phyloP scores from a whole-genome alignment of 2,113 vertebrate genomes.

The Fukomys damarensis region DNA sequence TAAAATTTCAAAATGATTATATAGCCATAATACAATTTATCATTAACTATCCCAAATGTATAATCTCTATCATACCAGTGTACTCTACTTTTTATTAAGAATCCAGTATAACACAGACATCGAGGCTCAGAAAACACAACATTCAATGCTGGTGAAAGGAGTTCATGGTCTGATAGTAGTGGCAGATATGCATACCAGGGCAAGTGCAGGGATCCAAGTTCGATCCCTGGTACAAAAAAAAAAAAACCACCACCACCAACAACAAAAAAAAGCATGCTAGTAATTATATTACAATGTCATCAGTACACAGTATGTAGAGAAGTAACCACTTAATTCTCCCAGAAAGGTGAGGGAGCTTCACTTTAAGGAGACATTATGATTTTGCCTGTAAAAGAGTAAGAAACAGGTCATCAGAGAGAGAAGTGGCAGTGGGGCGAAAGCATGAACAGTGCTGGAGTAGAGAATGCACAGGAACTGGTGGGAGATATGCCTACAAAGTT shows the following conservation, averaged over 20 bases:
- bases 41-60: not conserved
- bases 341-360: not conserved
- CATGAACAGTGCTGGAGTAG: not conserved
- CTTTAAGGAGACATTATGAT: not conserved
- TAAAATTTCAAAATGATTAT: not conserved
- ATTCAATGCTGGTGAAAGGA: not conserved
- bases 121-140: conserved; percentile 44
- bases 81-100: not conserved
- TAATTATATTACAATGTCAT: not conserved
- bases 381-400: conserved; percentile 36
- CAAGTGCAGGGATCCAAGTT: too few species aligned
- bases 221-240: too few species aligned
- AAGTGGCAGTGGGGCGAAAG: not conserved
- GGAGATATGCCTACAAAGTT: not conserved
- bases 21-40: not conserved
- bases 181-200: not conserved
- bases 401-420: conserved; percentile 16
- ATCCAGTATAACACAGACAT: not conserved
- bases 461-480: not conserved
- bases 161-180: conserved; percentile 11
- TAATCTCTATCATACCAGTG: not conserved
- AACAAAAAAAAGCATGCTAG: too few species aligned
- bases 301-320: not conserved
- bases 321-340: not conserved
- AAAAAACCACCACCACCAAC: too few species aligned